These are phyloP conservation scores for Lepidurus packardi DNA, from an alignment of 1,140 invertebrate species.

Conservation along the genomic window DNA sequence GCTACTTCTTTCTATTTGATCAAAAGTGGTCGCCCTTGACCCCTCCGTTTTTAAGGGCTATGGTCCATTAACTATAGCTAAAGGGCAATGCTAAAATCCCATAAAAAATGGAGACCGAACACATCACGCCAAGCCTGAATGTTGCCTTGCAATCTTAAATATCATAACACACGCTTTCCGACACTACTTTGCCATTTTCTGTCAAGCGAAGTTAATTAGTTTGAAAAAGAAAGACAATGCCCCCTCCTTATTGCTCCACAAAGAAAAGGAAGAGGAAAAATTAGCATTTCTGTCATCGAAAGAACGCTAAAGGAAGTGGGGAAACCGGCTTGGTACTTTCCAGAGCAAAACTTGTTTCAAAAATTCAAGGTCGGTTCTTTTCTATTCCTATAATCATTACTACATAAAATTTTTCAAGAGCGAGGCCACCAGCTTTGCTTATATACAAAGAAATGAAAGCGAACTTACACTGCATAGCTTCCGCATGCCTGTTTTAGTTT, in stretches of 20 bases:
- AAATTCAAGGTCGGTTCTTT: neutral
- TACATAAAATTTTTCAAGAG: neutral
- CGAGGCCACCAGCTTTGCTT: neutral
- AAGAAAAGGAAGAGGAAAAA: neutral
- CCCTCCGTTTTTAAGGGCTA: neutral
- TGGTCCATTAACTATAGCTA: neutral
- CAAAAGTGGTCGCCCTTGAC: neutral
- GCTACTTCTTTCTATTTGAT: neutral
- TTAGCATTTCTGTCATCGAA: neutral
- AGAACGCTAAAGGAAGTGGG: neutral
- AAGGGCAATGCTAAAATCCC: no score
- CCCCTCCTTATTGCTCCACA: neutral
- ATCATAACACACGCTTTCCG: no score
- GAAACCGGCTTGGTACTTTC: neutral
- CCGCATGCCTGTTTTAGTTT: neutral
- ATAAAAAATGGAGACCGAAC: no score
- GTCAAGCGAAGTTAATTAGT: no score
- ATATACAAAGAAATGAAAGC: neutral
- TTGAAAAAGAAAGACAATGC: neutral
- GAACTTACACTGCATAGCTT: neutral
- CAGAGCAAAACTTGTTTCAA: neutral
- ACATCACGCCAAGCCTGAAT: no score
- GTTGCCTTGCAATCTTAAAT: no score
- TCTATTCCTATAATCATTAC: neutral
- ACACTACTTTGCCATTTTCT: no score